Percentiles rank a stretch among this genome's conserved stretches.
phyloP scores from a whole-genome alignment of 2,888 invertebrate species.

The Capitulum mitella region DNA sequence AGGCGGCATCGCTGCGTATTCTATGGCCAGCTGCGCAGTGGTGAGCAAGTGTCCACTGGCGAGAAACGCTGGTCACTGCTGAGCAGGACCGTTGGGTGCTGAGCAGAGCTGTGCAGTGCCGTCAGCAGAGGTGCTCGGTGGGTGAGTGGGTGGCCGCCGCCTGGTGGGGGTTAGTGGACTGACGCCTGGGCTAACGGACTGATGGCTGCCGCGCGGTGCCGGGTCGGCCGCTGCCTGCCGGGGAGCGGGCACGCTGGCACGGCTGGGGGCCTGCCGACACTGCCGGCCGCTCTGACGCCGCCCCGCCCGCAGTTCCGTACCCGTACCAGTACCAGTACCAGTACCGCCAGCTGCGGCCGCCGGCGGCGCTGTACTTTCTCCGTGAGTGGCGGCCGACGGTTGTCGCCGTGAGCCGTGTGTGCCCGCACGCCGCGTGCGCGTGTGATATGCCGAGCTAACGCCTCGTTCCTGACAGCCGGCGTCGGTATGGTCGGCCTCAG shows the following conservation, averaged over 20 bases:
- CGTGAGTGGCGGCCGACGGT: background rate
- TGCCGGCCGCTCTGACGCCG: conserved; percentile 30
- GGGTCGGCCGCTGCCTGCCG: background rate
- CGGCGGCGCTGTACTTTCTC: background rate
- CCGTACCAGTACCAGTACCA: background rate
- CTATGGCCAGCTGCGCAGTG: background rate
- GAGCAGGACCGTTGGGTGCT: too few species aligned
- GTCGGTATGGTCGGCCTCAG: conserved; percentile 15
- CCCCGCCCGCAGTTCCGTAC: background rate
- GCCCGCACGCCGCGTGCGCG: too few species aligned
- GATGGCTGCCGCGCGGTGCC: background rate
- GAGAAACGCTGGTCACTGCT: too few species aligned
- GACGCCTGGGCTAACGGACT: background rate
- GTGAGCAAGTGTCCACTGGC: background rate
- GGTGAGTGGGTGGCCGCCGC: too few species aligned
- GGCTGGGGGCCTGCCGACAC: too few species aligned
- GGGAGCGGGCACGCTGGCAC: conserved; percentile 32
- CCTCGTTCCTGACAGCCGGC: background rate
- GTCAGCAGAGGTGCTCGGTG: too few species aligned
- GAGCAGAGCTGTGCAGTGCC: too few species aligned
- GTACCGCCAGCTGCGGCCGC: background rate
- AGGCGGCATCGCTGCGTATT: too few species aligned
- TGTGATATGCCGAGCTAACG: too few species aligned
- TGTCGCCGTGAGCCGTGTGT: background rate
- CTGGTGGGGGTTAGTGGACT: conserved; percentile 20